phyloP scores from a whole-genome alignment of 2,797 vertebrate species.

The Tapirus indicus region DNA sequence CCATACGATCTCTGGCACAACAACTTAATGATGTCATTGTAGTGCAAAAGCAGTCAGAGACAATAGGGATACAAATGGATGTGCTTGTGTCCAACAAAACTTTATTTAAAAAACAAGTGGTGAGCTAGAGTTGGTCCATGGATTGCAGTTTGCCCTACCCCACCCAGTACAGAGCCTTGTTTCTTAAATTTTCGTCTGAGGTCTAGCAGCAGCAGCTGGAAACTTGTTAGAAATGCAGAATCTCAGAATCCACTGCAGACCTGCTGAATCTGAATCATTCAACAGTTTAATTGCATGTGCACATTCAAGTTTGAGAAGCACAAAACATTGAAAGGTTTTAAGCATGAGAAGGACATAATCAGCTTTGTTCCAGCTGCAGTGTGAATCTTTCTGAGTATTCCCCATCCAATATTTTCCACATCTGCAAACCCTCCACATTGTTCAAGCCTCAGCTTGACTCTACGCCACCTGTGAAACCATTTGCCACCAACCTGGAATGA shows the following conservation, averaged over 20 bases:
- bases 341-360: not conserved
- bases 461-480: not conserved
- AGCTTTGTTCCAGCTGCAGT: not conserved
- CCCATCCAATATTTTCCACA: not conserved
- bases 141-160: not conserved
- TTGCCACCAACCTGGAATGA: not conserved
- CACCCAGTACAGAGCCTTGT: accelerated
- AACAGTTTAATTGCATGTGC: not conserved
- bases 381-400: not conserved
- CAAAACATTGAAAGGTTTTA: not conserved
- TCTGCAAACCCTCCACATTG: not conserved
- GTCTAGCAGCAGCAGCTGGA: not conserved
- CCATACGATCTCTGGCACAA: not conserved
- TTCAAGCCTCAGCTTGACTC: not conserved
- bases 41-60: not conserved
- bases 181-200: not conserved
- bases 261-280: not conserved
- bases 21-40: not conserved
- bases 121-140: not conserved
- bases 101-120: not conserved
- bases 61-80: not conserved
- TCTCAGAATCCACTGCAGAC: not conserved
- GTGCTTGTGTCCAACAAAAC: not conserved
- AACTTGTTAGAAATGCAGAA: not conserved
- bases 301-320: not conserved